Conservation (phyloP, 2,797 vertebrate species). For the Diglossa cyanea region DNA sequence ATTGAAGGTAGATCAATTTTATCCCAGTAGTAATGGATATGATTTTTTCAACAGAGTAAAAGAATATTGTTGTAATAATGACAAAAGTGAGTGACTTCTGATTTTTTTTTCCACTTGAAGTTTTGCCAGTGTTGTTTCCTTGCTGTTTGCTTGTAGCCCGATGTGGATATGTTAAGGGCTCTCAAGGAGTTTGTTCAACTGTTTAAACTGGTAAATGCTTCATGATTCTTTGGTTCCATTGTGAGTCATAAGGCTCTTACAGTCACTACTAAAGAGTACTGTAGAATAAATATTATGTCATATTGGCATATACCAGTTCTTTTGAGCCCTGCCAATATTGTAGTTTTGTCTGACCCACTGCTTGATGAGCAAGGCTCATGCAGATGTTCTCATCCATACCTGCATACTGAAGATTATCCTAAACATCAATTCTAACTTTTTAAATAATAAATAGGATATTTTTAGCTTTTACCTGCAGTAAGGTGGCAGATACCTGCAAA, state of each 20-base stretch:
- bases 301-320: background rate
- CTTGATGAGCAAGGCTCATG: background rate
- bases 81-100: background rate
- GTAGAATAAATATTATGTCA: constrained; percentile 31
- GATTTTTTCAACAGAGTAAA: background rate
- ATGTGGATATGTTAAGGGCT: background rate
- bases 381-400: background rate
- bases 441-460: background rate
- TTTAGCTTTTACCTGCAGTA: background rate
- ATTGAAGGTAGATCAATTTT: background rate
- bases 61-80: background rate
- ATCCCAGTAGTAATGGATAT: background rate
- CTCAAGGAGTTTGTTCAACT: constrained; percentile 23
- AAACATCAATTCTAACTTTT: background rate
- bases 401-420: background rate
- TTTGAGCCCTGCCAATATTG: background rate
- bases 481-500: background rate
- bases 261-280: background rate
- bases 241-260: background rate
- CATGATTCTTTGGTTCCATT: background rate
- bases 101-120: background rate
- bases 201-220: constrained; percentile 23
- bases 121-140: background rate
- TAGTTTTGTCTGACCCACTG: background rate
- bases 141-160: background rate